phyloP scores from a whole-genome alignment of 2,113 vertebrate genomes.

The Oenanthe melanoleuca region DNA sequence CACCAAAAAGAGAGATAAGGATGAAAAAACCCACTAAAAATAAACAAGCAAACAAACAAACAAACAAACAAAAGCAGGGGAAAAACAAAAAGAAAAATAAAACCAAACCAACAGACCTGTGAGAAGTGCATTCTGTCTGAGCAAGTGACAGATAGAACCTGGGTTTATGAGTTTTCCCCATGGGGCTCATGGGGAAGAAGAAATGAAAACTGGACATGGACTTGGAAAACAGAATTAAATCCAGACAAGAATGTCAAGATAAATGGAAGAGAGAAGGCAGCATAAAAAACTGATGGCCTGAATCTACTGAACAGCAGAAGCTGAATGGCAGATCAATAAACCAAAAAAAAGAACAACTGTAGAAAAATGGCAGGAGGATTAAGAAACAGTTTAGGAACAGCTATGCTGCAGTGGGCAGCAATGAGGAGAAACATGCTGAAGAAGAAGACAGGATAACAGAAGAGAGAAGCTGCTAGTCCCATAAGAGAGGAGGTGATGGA shows the following conservation, averaged over 20 bases:
- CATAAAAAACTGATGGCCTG: background rate
- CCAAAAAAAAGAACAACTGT: background rate
- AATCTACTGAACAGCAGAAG: background rate
- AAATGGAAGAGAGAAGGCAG: background rate
- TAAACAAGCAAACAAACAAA: background rate
- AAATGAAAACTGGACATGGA: background rate
- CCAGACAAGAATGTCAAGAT: background rate
- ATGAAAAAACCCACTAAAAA: background rate
- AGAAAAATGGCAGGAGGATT: slow-evolving; percentile 35
- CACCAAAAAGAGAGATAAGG: background rate
- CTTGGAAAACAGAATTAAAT: background rate
- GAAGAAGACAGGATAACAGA: background rate
- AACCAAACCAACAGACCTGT: background rate
- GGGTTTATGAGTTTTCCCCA: background rate
- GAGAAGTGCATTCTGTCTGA: background rate
- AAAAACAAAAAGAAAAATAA: background rate
- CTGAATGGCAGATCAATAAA: slow-evolving; percentile 32
- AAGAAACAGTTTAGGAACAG: background rate
- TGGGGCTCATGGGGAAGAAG: background rate
- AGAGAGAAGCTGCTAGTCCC: background rate
- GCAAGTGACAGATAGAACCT: background rate
- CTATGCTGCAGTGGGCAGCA: background rate
- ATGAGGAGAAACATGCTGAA: background rate
- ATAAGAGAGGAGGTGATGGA: background rate
- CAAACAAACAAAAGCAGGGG: too few relatives aligned